A percentile compares a stretch with the other conserved stretches of the same genome.
Conservation (phyloP, 2,888 invertebrate species). For the Azorinus chamasolen region DNA sequence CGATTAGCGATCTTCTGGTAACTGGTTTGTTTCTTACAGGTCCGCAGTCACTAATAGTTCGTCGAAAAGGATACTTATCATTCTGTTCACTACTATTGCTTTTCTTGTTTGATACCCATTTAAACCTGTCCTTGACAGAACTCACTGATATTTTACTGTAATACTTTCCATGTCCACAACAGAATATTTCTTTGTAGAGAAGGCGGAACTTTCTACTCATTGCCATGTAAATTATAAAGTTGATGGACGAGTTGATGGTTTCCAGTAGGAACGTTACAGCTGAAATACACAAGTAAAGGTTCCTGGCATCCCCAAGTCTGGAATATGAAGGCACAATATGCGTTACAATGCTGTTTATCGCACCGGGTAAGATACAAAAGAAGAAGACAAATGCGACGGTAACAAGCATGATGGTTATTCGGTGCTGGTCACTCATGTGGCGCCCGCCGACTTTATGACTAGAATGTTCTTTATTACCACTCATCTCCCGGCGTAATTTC, state of each 20-base stretch:
- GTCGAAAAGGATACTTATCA: too few relatives aligned
- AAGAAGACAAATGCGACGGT: slow-evolving; percentile 78
- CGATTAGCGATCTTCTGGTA: too few relatives aligned
- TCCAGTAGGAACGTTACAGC: slow-evolving; percentile 77
- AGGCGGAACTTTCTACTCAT: slow-evolving; percentile 75
- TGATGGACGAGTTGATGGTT: slow-evolving; percentile 79
- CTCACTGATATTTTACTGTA: slow-evolving; percentile 45
- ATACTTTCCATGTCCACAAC: slow-evolving; percentile 67
- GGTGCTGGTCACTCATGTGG: slow-evolving; percentile 9
- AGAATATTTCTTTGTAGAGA: slow-evolving; percentile 77
- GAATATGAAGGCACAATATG: slow-evolving; percentile 71
- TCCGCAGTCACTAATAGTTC: too few relatives aligned
- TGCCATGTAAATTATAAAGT: slow-evolving; percentile 81
- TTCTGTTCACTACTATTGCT: too few relatives aligned
- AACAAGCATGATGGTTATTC: slow-evolving; percentile 78
- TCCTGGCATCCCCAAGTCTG: slow-evolving; percentile 60
- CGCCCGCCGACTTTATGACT: slow-evolving; percentile 18
- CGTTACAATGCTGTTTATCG: slow-evolving; percentile 75
- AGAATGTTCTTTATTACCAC: slow-evolving; percentile 4
- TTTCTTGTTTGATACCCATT: slow-evolving; percentile 21
- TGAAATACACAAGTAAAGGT: slow-evolving; percentile 71
- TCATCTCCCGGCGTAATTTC: slow-evolving; percentile 56
- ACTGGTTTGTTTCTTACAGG: too few relatives aligned
- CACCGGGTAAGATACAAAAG: slow-evolving; percentile 79
- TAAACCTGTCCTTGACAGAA: slow-evolving; percentile 49